Evolutionary conservation across 2,113 vertebrate species (phyloP).

Genomic region (Mastomys natalensis): DNA sequence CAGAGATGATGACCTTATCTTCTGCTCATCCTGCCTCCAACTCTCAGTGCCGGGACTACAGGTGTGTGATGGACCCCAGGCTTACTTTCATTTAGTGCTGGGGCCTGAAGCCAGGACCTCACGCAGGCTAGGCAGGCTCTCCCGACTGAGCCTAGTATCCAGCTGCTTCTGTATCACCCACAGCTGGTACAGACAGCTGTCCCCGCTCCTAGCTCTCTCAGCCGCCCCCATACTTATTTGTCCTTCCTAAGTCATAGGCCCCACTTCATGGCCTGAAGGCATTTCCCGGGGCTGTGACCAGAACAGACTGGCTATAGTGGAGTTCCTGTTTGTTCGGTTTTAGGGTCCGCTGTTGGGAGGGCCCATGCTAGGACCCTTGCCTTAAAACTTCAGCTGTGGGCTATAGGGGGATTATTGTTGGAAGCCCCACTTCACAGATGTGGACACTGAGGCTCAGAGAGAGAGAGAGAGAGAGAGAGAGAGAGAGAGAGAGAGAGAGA

Average conservation of each 20-base stretch:
- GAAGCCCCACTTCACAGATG: not conserved
- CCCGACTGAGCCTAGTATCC: no score
- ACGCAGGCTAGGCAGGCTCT: not conserved
- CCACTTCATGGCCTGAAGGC: not conserved
- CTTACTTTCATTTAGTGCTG: not conserved
- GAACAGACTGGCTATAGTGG: not conserved
- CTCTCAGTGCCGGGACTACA: not conserved
- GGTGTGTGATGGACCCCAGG: not conserved
- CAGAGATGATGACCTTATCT: not conserved
- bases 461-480: no score
- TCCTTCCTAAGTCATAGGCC: not conserved
- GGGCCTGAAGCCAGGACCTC: not conserved
- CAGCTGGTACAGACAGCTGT: not conserved
- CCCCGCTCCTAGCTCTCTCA: not conserved
- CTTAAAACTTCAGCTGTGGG: not conserved
- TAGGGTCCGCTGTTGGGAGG: not conserved
- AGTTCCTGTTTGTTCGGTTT: not conserved
- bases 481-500: no score
- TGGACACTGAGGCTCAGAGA: not conserved
- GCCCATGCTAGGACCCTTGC: not conserved
- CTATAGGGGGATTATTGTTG: not conserved
- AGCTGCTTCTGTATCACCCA: not conserved
- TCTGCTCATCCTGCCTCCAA: not conserved
- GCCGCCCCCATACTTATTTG: not conserved
- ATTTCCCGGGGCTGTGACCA: not conserved